Conservation (phyloP, 2,888 invertebrate genomes). For the Brenthis hecate region DNA sequence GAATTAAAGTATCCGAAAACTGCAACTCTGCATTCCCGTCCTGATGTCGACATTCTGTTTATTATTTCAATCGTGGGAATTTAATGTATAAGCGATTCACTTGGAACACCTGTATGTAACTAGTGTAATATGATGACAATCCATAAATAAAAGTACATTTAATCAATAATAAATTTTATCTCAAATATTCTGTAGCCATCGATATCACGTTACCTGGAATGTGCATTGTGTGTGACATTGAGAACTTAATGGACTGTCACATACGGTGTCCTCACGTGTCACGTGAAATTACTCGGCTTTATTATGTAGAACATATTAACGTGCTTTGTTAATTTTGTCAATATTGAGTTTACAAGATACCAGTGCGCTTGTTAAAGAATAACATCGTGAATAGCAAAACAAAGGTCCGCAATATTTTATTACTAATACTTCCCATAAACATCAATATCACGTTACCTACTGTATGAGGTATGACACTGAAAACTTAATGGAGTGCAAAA, state of each 20-base stretch:
- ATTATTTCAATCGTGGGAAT: no score
- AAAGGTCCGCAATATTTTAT: no score
- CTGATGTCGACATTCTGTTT: no score
- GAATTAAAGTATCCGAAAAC: no score
- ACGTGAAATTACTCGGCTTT: conserved; percentile 21
- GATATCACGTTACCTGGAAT: conserved; percentile 63
- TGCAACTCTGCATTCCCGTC: no score
- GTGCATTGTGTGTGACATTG: conserved; percentile 69
- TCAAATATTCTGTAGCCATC: conserved; percentile 40
- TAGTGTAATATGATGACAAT: not conserved
- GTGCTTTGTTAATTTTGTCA: conserved; percentile 13
- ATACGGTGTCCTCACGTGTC: conserved; percentile 48
- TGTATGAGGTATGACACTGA: no score
- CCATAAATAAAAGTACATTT: conserved; percentile 2
- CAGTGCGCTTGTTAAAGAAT: not conserved
- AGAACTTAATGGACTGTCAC: conserved; percentile 75
- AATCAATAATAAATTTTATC: conserved; percentile 17
- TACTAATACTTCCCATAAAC: no score
- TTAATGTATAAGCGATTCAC: no score
- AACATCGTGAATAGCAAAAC: no score
- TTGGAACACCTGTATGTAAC: no score
- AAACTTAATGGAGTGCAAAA: no score
- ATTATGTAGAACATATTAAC: conserved; percentile 14
- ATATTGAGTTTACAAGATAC: conserved; percentile 3
- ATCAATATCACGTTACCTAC: no score